These are phyloP conservation scores for Paradoxurus hermaphroditus DNA, from an alignment of 2,113 vertebrate species.

Conservation along the genomic window DNA sequence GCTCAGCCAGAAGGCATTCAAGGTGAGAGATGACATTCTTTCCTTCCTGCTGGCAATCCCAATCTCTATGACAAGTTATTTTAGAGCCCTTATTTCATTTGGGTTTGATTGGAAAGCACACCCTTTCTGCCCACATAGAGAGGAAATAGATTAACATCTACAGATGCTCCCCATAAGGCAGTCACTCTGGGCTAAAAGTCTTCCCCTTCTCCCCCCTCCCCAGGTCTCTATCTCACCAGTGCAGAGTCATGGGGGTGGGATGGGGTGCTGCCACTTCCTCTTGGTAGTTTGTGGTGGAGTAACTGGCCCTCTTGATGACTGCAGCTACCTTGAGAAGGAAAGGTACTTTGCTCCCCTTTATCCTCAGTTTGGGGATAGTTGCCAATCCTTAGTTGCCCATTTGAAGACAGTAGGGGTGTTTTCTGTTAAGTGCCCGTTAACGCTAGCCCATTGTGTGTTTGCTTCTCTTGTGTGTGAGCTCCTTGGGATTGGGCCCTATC, in stretches of 20 bases:
- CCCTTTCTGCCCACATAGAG: background rate
- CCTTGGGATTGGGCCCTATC: background rate
- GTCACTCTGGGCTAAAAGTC: background rate
- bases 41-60: background rate
- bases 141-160: background rate
- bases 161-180: background rate
- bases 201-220: background rate
- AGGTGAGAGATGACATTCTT: background rate
- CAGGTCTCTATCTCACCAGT: background rate
- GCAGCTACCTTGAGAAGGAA: background rate
- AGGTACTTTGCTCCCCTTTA: background rate
- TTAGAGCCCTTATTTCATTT: background rate
- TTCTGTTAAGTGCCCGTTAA: background rate
- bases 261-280: background rate
- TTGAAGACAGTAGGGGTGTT: background rate
- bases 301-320: background rate
- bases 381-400: background rate
- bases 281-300: too few species aligned
- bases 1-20: background rate
- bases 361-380: background rate
- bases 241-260: background rate
- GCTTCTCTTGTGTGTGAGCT: background rate
- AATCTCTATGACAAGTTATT: background rate
- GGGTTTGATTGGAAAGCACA: background rate
- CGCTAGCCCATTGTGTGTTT: background rate